phyloP scores from a whole-genome alignment of 2,113 vertebrate species.

The Ibidorhyncha struthersii region DNA sequence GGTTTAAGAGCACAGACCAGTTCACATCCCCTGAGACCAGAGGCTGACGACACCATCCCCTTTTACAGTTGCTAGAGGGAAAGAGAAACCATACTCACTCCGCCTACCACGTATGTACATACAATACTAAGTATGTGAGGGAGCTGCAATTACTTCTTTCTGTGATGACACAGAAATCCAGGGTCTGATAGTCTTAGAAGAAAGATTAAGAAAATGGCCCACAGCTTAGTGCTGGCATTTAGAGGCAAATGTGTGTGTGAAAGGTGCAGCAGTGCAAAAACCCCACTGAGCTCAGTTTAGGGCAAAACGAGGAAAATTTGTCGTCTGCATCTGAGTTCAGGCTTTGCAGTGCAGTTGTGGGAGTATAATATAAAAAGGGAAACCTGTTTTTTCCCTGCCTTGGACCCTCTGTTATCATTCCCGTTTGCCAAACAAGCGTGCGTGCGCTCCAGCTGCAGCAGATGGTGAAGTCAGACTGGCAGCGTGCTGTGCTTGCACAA shows the following conservation, averaged over 20 bases:
- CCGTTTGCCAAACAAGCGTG: neutral
- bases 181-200: neutral
- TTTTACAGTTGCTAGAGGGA: neutral
- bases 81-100: neutral
- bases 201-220: neutral
- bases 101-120: accelerated
- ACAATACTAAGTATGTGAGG: neutral
- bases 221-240: neutral
- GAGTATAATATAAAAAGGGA: neutral
- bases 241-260: neutral
- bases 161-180: neutral
- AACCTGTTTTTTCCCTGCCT: neutral
- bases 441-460: neutral
- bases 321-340: neutral
- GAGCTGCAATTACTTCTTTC: neutral
- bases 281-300: neutral
- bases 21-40: neutral
- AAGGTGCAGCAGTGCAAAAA: neutral
- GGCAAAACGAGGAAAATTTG: neutral
- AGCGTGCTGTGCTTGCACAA: neutral
- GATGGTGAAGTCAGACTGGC: neutral
- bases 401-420: neutral
- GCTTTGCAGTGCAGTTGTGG: neutral
- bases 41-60: neutral
- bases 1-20: neutral